A percentile compares a stretch with the other conserved stretches of the same genome.
Conservation (phyloP, 1,140 invertebrate genomes). For the Sitobion miscanthi region DNA sequence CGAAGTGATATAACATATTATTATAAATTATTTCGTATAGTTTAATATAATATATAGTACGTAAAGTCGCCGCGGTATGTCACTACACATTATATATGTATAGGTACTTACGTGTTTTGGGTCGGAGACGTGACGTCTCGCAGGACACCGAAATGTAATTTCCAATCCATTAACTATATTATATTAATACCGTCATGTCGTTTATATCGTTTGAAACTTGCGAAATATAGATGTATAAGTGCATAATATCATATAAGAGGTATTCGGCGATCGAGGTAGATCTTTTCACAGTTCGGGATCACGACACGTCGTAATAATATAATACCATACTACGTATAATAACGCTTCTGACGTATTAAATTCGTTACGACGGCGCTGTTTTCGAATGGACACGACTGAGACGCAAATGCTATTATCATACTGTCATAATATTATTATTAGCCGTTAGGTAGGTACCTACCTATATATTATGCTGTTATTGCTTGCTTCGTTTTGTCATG, state of each 20-base stretch:
- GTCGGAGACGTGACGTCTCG: background rate
- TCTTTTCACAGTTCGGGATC: background rate
- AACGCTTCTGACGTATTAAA: background rate
- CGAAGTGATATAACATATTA: background rate
- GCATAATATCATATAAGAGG: background rate
- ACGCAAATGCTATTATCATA: background rate
- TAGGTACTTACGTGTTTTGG: background rate
- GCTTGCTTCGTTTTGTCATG: background rate
- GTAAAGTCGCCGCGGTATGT: background rate
- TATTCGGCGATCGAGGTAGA: background rate
- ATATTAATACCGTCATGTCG: background rate
- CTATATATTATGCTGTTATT: background rate
- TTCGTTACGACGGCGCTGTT: background rate
- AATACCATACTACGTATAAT: background rate
- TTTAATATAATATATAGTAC: too few relatives aligned
- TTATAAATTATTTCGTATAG: background rate
- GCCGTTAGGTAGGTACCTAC: background rate
- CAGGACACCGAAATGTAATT: background rate
- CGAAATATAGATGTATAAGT: background rate
- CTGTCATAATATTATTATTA: background rate
- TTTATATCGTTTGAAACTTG: background rate
- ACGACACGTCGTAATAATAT: background rate
- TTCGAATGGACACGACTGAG: background rate
- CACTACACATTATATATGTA: background rate
- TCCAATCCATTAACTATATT: conserved; percentile 3